Percentiles rank a stretch among this genome's conserved stretches.
These are phyloP conservation scores for Chionis minor DNA, from an alignment of 2,113 vertebrate species.

Conservation along the genomic window DNA sequence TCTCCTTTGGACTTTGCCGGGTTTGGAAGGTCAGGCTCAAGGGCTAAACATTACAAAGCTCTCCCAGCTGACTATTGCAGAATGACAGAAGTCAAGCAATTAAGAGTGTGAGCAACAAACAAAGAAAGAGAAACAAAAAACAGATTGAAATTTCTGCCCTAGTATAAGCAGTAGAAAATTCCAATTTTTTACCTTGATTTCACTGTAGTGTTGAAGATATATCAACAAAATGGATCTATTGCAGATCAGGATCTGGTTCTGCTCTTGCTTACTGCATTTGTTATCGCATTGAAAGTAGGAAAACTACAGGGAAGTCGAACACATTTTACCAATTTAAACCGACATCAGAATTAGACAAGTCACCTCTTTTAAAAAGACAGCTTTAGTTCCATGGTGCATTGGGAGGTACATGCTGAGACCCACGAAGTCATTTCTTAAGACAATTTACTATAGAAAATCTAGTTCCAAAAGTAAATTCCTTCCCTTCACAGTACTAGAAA, in stretches of 20 bases:
- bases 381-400: neutral
- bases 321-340: neutral
- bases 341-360: neutral
- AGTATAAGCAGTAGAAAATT: neutral
- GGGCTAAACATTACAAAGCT: slow-evolving; percentile 57
- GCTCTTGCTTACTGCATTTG: neutral
- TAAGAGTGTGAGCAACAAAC: slow-evolving; percentile 57
- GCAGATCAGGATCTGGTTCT: neutral
- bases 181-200: neutral
- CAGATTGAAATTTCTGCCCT: neutral
- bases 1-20: slow-evolving; percentile 50
- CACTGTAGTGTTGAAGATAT: neutral
- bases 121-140: neutral
- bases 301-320: neutral
- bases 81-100: slow-evolving; percentile 57
- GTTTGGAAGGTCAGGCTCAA: slow-evolving; percentile 64
- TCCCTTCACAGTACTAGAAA: neutral
- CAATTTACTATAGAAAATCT: neutral
- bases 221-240: neutral
- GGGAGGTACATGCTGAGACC: neutral
- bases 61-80: neutral
- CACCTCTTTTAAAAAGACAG: neutral
- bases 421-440: neutral
- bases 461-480: neutral
- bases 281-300: neutral